Evolutionary conservation across 2,797 vertebrate genomes (phyloP).

Genomic region (Manis crassicaudata): DNA sequence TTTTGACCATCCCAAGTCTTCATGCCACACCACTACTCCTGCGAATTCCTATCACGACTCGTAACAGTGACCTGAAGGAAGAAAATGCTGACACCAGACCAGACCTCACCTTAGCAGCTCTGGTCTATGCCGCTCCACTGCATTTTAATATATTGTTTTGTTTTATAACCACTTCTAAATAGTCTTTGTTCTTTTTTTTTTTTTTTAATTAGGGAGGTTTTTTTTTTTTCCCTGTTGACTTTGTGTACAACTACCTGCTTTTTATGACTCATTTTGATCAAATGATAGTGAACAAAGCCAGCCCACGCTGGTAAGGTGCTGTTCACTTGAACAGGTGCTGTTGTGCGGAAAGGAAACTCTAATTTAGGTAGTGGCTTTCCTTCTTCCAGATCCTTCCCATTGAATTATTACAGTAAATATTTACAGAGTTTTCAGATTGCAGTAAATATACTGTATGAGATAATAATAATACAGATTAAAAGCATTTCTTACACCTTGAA

Average conservation of each 20-base stretch:
- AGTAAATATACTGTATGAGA: slow-evolving; percentile 81
- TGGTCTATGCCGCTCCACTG: slow-evolving; percentile 78
- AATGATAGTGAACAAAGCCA: slow-evolving; percentile 86
- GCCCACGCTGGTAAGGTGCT: slow-evolving; percentile 75
- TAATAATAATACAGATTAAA: slow-evolving; percentile 80
- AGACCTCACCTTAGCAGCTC: slow-evolving; percentile 85
- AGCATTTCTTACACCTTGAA: slow-evolving; percentile 85
- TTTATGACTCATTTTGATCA: slow-evolving; percentile 81
- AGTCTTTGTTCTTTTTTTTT: slow-evolving; percentile 74
- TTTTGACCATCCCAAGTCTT: slow-evolving; percentile 82
- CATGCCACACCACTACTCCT: slow-evolving; percentile 76
- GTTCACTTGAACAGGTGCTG: slow-evolving; percentile 84
- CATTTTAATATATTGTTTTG: slow-evolving; percentile 84
- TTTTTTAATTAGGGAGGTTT: slow-evolving; percentile 76
- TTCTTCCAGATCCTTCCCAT: slow-evolving; percentile 77
- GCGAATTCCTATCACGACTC: slow-evolving; percentile 74
- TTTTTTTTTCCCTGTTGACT: slow-evolving; percentile 72
- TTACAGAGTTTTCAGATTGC: slow-evolving; percentile 81
- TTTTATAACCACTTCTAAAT: slow-evolving; percentile 89
- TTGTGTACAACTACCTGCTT: slow-evolving; percentile 85
- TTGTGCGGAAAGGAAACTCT: slow-evolving; percentile 81
- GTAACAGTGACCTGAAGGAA: slow-evolving; percentile 80
- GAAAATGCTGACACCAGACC: slow-evolving; percentile 86
- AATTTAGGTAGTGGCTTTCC: slow-evolving; percentile 79
- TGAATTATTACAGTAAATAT: slow-evolving; percentile 80